phyloP scores from a whole-genome alignment of 2,113 vertebrate species.

The Tauraco erythrolophus region DNA sequence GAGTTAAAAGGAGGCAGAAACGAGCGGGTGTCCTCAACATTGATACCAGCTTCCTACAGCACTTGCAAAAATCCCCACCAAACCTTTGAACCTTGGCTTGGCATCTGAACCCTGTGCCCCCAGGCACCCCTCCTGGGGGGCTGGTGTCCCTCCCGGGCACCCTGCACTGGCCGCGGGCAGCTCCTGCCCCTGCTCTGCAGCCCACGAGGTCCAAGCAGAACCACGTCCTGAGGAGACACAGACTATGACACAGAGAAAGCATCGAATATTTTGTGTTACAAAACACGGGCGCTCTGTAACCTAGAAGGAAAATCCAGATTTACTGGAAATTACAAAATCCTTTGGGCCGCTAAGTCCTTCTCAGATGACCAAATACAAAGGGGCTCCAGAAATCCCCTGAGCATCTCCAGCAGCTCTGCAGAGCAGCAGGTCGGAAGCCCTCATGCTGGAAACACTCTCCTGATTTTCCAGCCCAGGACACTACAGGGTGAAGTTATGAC shows the following conservation, averaged over 20 bases:
- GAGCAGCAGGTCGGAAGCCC: neutral
- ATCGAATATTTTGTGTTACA: neutral
- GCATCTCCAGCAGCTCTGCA: neutral
- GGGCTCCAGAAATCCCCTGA: neutral
- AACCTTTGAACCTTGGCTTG: neutral
- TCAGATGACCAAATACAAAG: neutral
- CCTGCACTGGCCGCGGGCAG: accelerated
- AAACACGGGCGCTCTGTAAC: neutral
- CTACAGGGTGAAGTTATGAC: too few species aligned
- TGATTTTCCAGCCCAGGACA: too few species aligned
- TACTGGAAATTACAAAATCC: neutral
- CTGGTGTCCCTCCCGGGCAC: neutral
- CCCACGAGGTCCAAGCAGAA: neutral
- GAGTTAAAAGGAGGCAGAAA: neutral
- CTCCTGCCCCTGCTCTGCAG: neutral
- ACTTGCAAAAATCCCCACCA: neutral
- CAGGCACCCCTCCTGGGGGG: neutral
- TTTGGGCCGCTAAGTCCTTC: neutral
- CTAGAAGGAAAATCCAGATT: neutral
- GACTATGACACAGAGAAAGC: accelerated
- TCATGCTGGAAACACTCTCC: neutral
- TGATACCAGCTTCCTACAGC: neutral
- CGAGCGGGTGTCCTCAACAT: neutral
- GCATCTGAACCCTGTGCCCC: neutral
- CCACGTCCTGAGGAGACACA: accelerated